phyloP scores from a whole-genome alignment of 2,113 vertebrate species.

The Halichoeres trimaculatus region DNA sequence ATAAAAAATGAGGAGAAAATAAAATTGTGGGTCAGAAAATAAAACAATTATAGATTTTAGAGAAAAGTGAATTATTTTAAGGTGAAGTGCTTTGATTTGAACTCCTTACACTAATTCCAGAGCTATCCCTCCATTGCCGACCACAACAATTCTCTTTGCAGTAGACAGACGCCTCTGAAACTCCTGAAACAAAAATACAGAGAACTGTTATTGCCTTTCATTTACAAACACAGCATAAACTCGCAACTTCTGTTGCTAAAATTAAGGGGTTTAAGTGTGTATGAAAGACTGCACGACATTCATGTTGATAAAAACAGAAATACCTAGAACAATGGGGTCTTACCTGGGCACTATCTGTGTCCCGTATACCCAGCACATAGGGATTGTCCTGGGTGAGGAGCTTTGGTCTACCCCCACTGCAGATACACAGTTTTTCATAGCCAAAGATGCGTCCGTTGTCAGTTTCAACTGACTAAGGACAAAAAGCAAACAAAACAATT shows the following conservation, averaged over 20 bases:
- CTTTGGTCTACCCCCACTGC: conserved; percentile 92
- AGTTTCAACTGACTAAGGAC: conserved; percentile 86
- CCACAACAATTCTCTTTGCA: conserved; percentile 90
- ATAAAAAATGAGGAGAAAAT: not conserved
- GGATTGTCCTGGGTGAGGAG: conserved; percentile 87
- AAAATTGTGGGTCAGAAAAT: not conserved
- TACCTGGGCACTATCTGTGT: conserved; percentile 97
- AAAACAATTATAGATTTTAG: not conserved
- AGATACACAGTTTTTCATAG: conserved; percentile 93
- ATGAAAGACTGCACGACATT: no score
- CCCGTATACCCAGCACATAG: conserved; percentile 92
- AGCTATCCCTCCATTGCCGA: conserved; percentile 97
- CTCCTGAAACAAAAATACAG: conserved; percentile 80
- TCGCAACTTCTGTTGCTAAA: no score
- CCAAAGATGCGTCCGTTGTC: conserved; percentile 82
- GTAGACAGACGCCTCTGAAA: conserved; percentile 90
- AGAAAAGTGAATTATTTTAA: not conserved
- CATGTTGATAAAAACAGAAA: not conserved
- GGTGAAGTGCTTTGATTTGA: not conserved
- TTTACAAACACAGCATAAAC: no score
- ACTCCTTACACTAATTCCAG: conserved; percentile 94
- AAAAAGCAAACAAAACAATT: not conserved
- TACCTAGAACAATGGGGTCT: not conserved
- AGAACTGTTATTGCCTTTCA: not conserved
- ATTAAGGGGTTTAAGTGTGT: no score